phyloP scores from a whole-genome alignment of 2,888 invertebrate species.

The Tipula lateralis region DNA sequence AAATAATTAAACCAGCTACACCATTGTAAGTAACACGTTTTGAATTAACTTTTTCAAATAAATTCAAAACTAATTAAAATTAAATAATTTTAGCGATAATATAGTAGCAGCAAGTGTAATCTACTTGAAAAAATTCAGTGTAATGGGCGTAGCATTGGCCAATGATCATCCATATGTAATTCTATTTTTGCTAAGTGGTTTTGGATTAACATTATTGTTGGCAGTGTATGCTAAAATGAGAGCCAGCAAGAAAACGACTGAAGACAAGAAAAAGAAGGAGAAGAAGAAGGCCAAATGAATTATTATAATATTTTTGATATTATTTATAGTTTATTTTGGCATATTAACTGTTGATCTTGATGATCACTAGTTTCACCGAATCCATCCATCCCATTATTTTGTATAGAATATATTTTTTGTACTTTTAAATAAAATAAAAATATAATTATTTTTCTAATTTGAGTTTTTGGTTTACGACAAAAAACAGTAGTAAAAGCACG shows the following conservation, averaged over 20 bases:
- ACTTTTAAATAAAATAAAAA: neutral
- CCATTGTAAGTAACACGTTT: constrained; percentile 53
- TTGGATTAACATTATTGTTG: constrained; percentile 51
- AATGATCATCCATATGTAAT: constrained; percentile 51
- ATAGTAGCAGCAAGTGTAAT: constrained; percentile 52
- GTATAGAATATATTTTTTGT: neutral
- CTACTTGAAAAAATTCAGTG: constrained; percentile 47
- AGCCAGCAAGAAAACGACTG: constrained; percentile 46
- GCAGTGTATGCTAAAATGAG: constrained; percentile 52
- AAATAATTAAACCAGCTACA: constrained; percentile 66
- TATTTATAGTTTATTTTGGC: neutral
- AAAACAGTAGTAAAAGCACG: no score
- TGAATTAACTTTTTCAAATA: neutral
- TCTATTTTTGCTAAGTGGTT: constrained; percentile 47
- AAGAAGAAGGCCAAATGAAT: constrained; percentile 31
- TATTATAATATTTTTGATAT: neutral
- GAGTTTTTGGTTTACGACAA: no score
- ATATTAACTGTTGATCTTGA: neutral
- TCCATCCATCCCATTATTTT: neutral
- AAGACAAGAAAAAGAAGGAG: constrained; percentile 39
- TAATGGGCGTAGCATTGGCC: constrained; percentile 47
- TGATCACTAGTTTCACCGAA: neutral
- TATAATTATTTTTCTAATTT: neutral
- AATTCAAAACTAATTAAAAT: neutral
- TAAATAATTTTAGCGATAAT: constrained; percentile 50